Percentiles rank a stretch among this genome's conserved stretches.
These are phyloP conservation scores for Trichechus manatus DNA, from an alignment of 2,113 vertebrate genomes.

Conservation along the genomic window DNA sequence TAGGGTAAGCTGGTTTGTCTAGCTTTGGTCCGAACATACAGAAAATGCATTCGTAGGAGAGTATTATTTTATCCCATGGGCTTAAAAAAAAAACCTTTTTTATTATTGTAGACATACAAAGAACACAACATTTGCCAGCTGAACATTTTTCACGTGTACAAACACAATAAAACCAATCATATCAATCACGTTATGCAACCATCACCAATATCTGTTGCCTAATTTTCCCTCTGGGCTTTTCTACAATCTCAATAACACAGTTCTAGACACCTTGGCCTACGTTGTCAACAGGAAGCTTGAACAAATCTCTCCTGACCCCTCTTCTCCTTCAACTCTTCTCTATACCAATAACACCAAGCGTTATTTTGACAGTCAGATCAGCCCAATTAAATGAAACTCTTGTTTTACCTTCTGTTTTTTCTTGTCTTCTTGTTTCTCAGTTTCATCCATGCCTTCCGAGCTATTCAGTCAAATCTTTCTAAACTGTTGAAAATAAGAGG, in stretches of 20 bases:
- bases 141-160: not conserved
- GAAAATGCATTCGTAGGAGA: not conserved
- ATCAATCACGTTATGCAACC: not conserved
- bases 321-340: not conserved
- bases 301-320: not conserved
- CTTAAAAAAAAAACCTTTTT: not conserved
- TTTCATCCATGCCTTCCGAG: not conserved
- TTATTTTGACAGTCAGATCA: slow-evolving; percentile 22
- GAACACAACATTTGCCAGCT: not conserved
- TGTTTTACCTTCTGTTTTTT: not conserved
- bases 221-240: not conserved
- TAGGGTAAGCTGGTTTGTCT: not conserved
- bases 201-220: not conserved
- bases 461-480: not conserved
- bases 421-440: not conserved
- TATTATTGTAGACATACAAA: not conserved
- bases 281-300: not conserved
- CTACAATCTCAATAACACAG: not conserved
- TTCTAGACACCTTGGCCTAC: not conserved
- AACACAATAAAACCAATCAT: not conserved
- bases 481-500: not conserved
- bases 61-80: not conserved
- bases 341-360: not conserved
- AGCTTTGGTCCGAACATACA: not conserved
- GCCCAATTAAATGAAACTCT: slow-evolving; percentile 19